Evolutionary conservation across 2,113 vertebrate genomes (phyloP), one percentile per base, ranked within the genome.

Genomic region (Furnarius figulus): DNA sequence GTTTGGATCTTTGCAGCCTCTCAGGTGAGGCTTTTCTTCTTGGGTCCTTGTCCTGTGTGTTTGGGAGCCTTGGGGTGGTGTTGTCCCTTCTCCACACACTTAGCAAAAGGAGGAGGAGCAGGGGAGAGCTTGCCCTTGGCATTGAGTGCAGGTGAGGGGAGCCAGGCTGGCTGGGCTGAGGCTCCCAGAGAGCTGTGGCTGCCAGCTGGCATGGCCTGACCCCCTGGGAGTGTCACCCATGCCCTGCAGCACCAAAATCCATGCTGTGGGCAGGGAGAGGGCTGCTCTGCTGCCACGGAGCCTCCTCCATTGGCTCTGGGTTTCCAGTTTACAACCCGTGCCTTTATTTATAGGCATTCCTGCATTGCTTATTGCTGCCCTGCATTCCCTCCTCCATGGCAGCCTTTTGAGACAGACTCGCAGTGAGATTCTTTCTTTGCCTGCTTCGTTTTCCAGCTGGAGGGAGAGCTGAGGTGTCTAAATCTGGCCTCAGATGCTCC

Each of bases 221-320:
- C 40, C 15, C 15, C 30, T 0, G 2, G 12, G 33, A 47, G 37
- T 4, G 12, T 12, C 5, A 5, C 61, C 14, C 12, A 21, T 62
- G n/a, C 28, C 31, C 14, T 17, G 12, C 24, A 21, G 14, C 14
- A 22, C 1, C 0, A 9, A 33, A 37, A n/a, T n/a, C 28, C 42
- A 1, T 19, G 11, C 68, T 62, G 58, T 33, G 25, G 31, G 24
- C 28, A 10, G 52, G n/a, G 46, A 56, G 52, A 42, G 35, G 39
- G 21, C 24, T 25, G 65, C 42, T 42, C 2, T 11, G 35, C 3
- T 0, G 35, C 44, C 2, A 0, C 7, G 19, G 35, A 30, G 21
- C 44, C 50, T 70, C 66, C 28, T 56, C 17, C 8, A 6, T n/a
- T 4, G 1, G 30, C 33, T 61, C 49, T 59, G 52, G 10, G 10